phyloP scores from a whole-genome alignment of 1,140 invertebrate genomes.

The Neomicropteryx cornuta region DNA sequence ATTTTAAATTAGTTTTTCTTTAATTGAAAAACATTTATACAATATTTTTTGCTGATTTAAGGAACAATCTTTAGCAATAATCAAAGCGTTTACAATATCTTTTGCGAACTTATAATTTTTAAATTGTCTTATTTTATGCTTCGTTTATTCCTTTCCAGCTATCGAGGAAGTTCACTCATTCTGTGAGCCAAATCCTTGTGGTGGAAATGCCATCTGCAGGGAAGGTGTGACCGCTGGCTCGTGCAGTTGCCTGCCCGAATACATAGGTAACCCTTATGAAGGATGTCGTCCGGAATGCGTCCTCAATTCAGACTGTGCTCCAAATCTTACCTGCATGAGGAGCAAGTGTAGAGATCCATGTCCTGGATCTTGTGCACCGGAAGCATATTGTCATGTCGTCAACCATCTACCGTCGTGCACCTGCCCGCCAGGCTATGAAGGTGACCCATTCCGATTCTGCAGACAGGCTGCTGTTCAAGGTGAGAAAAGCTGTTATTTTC shows the following conservation, averaged over 20 bases:
- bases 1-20: too few relatives aligned
- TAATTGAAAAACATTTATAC: too few relatives aligned
- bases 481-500: too few relatives aligned
- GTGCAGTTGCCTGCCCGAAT: conserved; percentile 52
- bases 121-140: too few relatives aligned
- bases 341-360: conserved; percentile 64
- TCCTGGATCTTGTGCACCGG: conserved; percentile 55
- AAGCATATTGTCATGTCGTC: conserved; percentile 61
- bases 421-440: conserved; percentile 53
- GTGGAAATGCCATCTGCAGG: conserved; percentile 50
- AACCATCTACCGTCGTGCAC: conserved; percentile 61
- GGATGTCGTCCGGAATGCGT: conserved; percentile 59
- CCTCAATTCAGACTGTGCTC: conserved; percentile 52
- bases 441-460: conserved; percentile 50
- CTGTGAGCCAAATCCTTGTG: conserved; percentile 60
- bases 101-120: too few relatives aligned
- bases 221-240: conserved; percentile 52
- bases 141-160: too few relatives aligned
- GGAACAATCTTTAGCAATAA: too few relatives aligned
- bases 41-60: too few relatives aligned
- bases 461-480: conserved; percentile 26
- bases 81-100: too few relatives aligned
- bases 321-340: conserved; percentile 54
- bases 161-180: conserved; percentile 36
- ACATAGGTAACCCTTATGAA: conserved; percentile 61